These are phyloP conservation scores for Eueides isabella DNA, from an alignment of 1,140 invertebrate species.

Conservation along the genomic window DNA sequence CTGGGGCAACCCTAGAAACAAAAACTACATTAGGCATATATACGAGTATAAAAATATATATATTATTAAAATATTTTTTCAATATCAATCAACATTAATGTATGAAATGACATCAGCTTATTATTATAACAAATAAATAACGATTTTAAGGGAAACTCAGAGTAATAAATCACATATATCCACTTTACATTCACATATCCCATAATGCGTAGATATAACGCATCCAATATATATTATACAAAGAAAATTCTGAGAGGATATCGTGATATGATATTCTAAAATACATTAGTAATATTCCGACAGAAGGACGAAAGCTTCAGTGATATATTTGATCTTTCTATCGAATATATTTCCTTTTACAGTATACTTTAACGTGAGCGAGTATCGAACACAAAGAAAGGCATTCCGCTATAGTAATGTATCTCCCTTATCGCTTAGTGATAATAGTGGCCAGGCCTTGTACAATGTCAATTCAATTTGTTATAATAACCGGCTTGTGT, in stretches of 20 bases:
- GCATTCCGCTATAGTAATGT: slow-evolving; percentile 65
- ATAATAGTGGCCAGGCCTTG: slow-evolving; percentile 57
- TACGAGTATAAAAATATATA: too few species aligned
- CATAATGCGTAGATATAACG: not conserved
- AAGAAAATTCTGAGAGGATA: slow-evolving; percentile 3
- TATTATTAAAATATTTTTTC: too few species aligned
- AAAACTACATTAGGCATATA: too few species aligned
- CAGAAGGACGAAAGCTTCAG: not conserved
- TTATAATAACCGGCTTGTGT: slow-evolving; percentile 33
- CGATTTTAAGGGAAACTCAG: not conserved
- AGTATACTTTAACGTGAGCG: slow-evolving; percentile 28
- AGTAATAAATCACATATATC: not conserved
- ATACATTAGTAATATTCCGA: slow-evolving; percentile 7
- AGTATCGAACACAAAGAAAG: slow-evolving; percentile 61
- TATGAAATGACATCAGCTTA: too few species aligned
- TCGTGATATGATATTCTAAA: slow-evolving; percentile 5
- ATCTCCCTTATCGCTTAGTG: slow-evolving; percentile 61
- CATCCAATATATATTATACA: not conserved
- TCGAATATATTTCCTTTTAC: slow-evolving; percentile 9
- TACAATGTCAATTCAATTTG: slow-evolving; percentile 41
- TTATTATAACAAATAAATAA: too few species aligned
- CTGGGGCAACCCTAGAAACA: too few species aligned
- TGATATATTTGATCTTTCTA: not conserved
- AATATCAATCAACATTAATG: too few species aligned
- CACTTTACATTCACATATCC: not conserved